phyloP scores from a whole-genome alignment of 2,888 invertebrate genomes.

The Apotomis capreana region DNA sequence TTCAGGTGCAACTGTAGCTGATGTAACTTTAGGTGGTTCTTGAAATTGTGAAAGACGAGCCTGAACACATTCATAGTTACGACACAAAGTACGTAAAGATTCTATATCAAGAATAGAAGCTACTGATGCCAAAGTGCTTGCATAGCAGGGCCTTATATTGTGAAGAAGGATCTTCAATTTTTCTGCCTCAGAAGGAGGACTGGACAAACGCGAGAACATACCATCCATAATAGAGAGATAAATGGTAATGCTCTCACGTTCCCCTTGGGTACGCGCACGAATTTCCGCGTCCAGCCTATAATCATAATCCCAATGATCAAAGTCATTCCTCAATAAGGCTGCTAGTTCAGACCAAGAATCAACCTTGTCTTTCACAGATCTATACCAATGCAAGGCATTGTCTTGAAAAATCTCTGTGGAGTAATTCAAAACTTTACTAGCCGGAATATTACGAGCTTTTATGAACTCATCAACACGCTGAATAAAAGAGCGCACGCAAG shows the following conservation, averaged over 20 bases:
- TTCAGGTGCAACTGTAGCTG: too few species aligned
- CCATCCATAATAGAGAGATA: too few species aligned
- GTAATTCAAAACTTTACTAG: conserved; percentile 2
- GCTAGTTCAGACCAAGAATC: conserved; percentile 7
- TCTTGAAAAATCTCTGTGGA: conserved; percentile 8
- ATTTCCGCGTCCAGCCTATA: not conserved
- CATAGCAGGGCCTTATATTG: not conserved
- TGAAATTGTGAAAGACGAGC: not conserved
- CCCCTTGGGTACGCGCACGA: too few species aligned
- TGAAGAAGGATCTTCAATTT: too few species aligned
- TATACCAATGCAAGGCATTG: conserved; percentile 4
- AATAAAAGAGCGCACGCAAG: conserved; percentile 23
- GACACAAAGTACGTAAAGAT: conserved; percentile 1
- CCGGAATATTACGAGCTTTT: conserved; percentile 9
- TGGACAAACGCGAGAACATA: too few species aligned
- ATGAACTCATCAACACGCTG: not conserved
- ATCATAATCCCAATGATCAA: not conserved
- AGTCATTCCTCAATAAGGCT: not conserved
- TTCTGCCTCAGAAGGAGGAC: too few species aligned
- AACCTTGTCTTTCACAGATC: not conserved
- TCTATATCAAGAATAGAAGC: not conserved
- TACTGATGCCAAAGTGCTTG: conserved; percentile 1
- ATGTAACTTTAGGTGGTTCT: too few species aligned
- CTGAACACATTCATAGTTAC: not conserved
- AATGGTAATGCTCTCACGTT: too few species aligned